These are phyloP conservation scores for Kryptopterus vitreolus DNA, from an alignment of 2,797 vertebrate species.

Conservation along the genomic window DNA sequence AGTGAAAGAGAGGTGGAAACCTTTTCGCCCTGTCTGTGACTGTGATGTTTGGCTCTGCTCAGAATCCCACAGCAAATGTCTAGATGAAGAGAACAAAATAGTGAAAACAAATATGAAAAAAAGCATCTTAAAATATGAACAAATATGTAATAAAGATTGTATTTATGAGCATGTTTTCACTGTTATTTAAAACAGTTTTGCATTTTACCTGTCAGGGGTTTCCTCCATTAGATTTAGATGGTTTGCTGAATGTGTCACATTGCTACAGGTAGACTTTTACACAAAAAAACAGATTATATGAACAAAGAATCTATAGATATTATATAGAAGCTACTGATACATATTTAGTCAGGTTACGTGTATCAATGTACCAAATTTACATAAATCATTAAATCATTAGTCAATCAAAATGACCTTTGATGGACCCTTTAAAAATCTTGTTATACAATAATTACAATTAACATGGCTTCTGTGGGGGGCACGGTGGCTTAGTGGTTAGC, in stretches of 20 bases:
- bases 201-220: constrained; percentile 29
- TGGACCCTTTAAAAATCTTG: neutral
- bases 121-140: too few species aligned
- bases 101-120: too few species aligned
- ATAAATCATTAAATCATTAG: too few species aligned
- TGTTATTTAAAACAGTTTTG: neutral
- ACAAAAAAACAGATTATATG: neutral
- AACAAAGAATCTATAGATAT: neutral
- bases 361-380: neutral
- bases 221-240: constrained; percentile 19
- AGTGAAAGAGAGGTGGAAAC: neutral
- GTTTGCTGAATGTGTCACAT: constrained; percentile 10
- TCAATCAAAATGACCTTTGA: neutral
- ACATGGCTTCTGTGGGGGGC: neutral
- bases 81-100: neutral
- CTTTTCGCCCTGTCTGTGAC: constrained; percentile 12
- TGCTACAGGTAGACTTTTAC: neutral
- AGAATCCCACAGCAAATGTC: neutral
- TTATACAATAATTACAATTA: neutral
- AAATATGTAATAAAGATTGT: too few species aligned
- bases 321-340: neutral
- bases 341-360: neutral
- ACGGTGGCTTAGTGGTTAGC: too few species aligned
- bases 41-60: constrained; percentile 1
- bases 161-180: too few species aligned